Conservation (phyloP, 2,113 vertebrate species). For the Melanostigma gelatinosum region DNA sequence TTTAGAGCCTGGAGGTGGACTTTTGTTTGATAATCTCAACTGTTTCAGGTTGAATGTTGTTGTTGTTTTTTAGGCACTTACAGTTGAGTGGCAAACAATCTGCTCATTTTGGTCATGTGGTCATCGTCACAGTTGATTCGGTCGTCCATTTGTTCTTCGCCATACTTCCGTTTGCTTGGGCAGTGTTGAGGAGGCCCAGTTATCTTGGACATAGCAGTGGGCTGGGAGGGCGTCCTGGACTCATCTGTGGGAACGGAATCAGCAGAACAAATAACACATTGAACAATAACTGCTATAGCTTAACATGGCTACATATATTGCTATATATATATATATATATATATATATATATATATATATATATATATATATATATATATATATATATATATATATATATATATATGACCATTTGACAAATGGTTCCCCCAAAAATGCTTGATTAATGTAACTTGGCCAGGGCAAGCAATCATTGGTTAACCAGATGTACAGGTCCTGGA, state of each 20-base stretch:
- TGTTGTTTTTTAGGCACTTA: conserved; percentile 79
- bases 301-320: neutral
- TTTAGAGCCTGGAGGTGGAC: neutral
- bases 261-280: conserved; percentile 40
- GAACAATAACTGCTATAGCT: neutral
- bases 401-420: neutral
- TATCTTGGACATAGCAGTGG: conserved; percentile 86
- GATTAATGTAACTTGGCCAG: neutral
- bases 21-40: neutral
- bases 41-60: neutral
- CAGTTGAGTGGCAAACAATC: conserved; percentile 92
- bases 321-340: no score
- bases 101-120: conserved; percentile 94
- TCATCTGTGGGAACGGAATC: conserved; percentile 87
- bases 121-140: conserved; percentile 90
- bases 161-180: conserved; percentile 93
- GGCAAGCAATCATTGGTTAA: neutral
- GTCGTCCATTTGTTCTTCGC: conserved; percentile 90
- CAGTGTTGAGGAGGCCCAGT: conserved; percentile 91
- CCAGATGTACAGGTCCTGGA: neutral
- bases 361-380: neutral
- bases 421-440: neutral
- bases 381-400: no score
- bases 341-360: no score
- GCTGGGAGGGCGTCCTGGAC: conserved; percentile 89